Evolutionary conservation across 2,888 invertebrate genomes (phyloP).

Genomic region (Urechis unicinctus): DNA sequence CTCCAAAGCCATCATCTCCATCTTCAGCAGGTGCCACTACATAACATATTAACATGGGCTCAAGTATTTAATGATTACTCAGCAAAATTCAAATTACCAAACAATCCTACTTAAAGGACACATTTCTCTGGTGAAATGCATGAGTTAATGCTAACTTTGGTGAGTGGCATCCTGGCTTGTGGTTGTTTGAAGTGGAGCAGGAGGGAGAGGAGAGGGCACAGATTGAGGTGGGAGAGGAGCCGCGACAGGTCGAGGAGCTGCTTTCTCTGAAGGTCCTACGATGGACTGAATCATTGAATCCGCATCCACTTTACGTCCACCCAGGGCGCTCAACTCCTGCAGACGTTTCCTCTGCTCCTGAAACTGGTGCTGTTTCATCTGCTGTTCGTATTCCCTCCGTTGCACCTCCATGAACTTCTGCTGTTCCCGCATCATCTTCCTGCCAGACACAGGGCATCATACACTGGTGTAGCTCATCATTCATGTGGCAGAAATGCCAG

Average conservation of each 20-base stretch:
- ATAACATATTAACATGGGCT: too few relatives aligned
- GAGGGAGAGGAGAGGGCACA: background rate
- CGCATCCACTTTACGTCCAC: slow-evolving; percentile 27
- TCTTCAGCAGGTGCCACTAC: too few relatives aligned
- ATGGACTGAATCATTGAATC: slow-evolving; percentile 39
- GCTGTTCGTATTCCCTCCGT: slow-evolving; percentile 11
- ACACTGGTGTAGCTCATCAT: background rate
- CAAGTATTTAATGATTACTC: too few relatives aligned
- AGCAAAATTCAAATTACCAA: too few relatives aligned
- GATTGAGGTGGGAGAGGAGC: background rate
- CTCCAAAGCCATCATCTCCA: slow-evolving; percentile 27
- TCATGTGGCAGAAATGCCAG: background rate
- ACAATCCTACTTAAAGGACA: too few relatives aligned
- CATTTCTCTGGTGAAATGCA: background rate
- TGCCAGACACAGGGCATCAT: too few relatives aligned
- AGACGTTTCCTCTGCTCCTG: slow-evolving; percentile 31
- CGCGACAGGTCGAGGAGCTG: background rate
- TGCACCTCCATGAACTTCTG: slow-evolving; percentile 10
- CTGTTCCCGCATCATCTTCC: slow-evolving; percentile 5
- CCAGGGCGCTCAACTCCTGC: slow-evolving; percentile 25
- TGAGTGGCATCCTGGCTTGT: background rate
- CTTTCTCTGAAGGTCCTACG: slow-evolving; percentile 30
- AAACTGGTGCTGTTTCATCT: slow-evolving; percentile 22
- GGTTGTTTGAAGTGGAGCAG: background rate
- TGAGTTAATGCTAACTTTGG: background rate